Conservation (phyloP, 2,888 invertebrate genomes). For the Parochlus steinenii region DNA sequence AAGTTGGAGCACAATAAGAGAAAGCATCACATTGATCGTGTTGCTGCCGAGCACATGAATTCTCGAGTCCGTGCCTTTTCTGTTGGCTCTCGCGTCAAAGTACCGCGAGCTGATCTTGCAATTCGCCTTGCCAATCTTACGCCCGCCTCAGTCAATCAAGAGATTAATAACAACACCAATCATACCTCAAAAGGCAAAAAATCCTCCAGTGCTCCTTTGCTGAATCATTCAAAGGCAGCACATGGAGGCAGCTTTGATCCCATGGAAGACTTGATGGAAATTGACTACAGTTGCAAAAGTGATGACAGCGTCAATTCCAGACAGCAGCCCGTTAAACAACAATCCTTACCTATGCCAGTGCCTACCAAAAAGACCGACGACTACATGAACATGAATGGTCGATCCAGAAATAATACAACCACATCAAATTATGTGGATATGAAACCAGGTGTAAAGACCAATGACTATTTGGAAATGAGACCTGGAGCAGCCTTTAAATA, state of each 20-base stretch:
- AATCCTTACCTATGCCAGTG: conserved; percentile 15
- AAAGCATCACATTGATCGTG: conserved; percentile 31
- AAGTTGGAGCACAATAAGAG: conserved; percentile 48
- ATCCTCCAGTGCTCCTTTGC: conserved; percentile 51
- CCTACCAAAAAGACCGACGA: conserved; percentile 25
- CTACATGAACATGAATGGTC: conserved; percentile 35
- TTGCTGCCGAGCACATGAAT: conserved; percentile 29
- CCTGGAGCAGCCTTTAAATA: conserved; percentile 20
- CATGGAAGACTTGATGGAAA: conserved; percentile 69
- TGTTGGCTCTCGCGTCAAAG: conserved; percentile 50
- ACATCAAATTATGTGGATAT: conserved; percentile 41
- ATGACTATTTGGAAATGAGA: conserved; percentile 31
- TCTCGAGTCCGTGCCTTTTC: conserved; percentile 58
- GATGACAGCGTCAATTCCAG: conserved; percentile 13
- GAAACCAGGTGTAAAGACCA: conserved; percentile 31
- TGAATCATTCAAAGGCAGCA: conserved; percentile 31
- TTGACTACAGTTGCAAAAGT: conserved; percentile 38
- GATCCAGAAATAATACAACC: conserved; percentile 16
- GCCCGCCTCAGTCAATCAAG: conserved; percentile 16
- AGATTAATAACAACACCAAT: conserved; percentile 15
- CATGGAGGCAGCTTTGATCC: conserved; percentile 41
- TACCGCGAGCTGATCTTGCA: conserved; percentile 23
- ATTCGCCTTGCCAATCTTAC: conserved; percentile 21
- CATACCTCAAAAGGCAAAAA: conserved; percentile 31
- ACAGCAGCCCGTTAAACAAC: conserved; percentile 13